Percentiles rank a stretch among this genome's conserved stretches.
Conservation (phyloP, 1,140 invertebrate species). For the Drusus annulatus region DNA sequence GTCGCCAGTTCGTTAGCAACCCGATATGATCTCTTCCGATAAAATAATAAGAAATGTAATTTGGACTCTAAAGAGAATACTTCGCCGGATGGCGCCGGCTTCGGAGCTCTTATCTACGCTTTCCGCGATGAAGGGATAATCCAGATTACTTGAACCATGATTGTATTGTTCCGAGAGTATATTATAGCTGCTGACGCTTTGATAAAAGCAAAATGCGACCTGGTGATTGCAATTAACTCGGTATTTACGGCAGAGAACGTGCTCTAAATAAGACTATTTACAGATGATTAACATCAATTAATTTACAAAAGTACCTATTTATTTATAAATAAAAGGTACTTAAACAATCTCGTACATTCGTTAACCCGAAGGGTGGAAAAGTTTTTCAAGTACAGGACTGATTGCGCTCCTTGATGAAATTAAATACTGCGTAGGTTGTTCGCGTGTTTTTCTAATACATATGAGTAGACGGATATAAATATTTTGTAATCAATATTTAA, state of each 20-base stretch:
- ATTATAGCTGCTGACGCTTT: not conserved
- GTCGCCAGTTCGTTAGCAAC: constrained; percentile 56
- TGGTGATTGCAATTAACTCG: constrained; percentile 19
- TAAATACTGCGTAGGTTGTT: no score
- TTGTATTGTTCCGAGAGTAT: constrained; percentile 10
- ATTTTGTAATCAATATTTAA: no score
- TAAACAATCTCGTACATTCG: no score
- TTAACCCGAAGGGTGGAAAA: no score
- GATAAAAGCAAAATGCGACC: not conserved
- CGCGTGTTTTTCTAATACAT: no score
- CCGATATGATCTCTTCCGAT: constrained; percentile 49
- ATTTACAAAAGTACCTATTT: no score
- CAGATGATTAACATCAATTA: no score
- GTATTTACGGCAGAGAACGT: not conserved
- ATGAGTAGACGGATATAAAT: no score
- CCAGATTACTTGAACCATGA: constrained; percentile 15
- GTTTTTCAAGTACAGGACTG: no score
- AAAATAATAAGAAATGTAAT: constrained; percentile 53
- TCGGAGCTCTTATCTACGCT: not conserved
- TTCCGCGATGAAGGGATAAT: constrained; percentile 18
- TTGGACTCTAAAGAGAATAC: constrained; percentile 32
- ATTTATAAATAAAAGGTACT: no score
- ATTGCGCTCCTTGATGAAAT: no score
- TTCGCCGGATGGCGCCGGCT: not conserved
- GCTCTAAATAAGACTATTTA: no score